These are phyloP conservation scores for Marronus borbonicus DNA, from an alignment of 2,888 invertebrate species.

Conservation along the genomic window DNA sequence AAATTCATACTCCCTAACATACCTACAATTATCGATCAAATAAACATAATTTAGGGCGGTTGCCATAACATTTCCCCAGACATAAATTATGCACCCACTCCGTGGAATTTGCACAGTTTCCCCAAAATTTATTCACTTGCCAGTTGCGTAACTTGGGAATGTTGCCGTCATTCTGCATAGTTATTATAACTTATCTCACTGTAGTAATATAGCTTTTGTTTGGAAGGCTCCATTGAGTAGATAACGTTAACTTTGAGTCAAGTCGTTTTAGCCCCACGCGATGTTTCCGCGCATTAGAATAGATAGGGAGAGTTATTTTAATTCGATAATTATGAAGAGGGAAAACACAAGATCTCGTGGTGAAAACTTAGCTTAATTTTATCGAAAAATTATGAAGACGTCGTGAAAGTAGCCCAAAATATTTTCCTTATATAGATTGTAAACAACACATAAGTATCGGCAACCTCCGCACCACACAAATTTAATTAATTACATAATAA, in stretches of 20 bases:
- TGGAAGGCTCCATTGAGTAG: conserved; percentile 40
- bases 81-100: conserved; percentile 42
- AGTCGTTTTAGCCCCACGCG: conserved; percentile 12
- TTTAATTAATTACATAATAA: too few relatives aligned
- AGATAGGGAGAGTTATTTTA: conserved; percentile 32
- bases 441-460: too few relatives aligned
- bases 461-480: too few relatives aligned
- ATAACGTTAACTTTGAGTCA: conserved; percentile 42
- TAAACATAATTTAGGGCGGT: conserved; percentile 37
- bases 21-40: conserved; percentile 28
- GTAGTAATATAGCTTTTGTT: conserved; percentile 51
- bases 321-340: conserved; percentile 26
- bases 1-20: neutral
- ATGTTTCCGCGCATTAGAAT: conserved; percentile 21
- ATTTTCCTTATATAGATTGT: too few relatives aligned
- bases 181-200: conserved; percentile 55
- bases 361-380: neutral
- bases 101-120: conserved; percentile 42
- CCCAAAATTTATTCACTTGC: conserved; percentile 46
- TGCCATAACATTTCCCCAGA: conserved; percentile 23
- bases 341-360: neutral
- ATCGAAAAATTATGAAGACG: too few relatives aligned
- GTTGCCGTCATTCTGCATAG: conserved; percentile 54
- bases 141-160: conserved; percentile 54
- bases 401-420: too few relatives aligned